Base-by-base conservation (phyloP, 1,140 invertebrate species). In the Aradophagus sp. region DNA sequence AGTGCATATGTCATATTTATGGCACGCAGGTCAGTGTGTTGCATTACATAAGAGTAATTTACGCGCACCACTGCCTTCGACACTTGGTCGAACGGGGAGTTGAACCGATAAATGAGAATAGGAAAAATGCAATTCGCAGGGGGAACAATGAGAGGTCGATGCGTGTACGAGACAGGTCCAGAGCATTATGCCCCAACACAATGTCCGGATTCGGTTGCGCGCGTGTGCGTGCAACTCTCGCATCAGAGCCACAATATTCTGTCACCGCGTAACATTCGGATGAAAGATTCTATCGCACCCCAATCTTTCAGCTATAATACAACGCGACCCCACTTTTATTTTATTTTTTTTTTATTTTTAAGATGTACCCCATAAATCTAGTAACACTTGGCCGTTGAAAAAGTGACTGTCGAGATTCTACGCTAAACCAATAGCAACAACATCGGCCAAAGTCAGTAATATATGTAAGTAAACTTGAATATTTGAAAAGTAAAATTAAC, bases 121-220 rank as follows among this genome's bases (percentile, higher is more conserved):
- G 52, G 66, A 76, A 77, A 78, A 77, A 75, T 75, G 70, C 75
- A 72, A 75, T 77, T 78, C 73, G 76, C 65, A 71, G 41, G 38
- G 78, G 59, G 74, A 80, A 82, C 76, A 82, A 82, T 81, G 41
- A 70, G 58, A 75, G 70, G 74, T 76, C 48, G 77, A 80, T 80
- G 74, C 77, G 75, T 80, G 78, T 67, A 73, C 72, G 77, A 81
- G 75, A 79, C 80, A 82, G 80, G 80, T 82, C 78, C 80, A 61
- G 67, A 58, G 79, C 59, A 80, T 81, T 82, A 79, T 80, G 56
- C 45, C 36, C 36, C 31, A 5, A 45, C 62, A 80, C 70, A 80
- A 80, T 69, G 42, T 62, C 17, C n/a, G 53, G 36, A 38, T 68
- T 55, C 66, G 55, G 74, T 68, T 76, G 76, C 70, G 47, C n/a